These are phyloP conservation scores for Laupala kohalensis DNA, from an alignment of 1,140 invertebrate species.

Conservation along the genomic window DNA sequence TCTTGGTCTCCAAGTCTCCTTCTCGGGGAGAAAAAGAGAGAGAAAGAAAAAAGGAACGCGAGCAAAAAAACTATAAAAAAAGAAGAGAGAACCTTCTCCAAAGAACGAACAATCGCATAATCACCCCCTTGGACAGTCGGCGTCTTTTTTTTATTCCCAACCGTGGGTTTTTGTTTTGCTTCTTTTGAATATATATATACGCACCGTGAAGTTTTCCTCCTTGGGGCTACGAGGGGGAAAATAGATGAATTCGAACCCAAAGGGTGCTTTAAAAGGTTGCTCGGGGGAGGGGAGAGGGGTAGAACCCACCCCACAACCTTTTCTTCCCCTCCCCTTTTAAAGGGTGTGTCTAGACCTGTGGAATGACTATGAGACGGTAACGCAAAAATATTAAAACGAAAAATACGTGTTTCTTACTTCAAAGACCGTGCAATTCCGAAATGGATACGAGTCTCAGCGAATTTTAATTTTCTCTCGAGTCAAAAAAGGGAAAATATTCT, in stretches of 20 bases:
- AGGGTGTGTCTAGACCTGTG: too few relatives aligned
- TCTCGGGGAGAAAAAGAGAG: background rate
- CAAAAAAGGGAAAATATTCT: too few relatives aligned
- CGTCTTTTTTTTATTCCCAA: background rate
- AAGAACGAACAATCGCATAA: background rate
- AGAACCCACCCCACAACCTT: background rate
- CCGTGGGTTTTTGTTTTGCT: background rate
- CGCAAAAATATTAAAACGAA: too few relatives aligned
- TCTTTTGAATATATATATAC: background rate
- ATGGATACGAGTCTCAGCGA: too few relatives aligned
- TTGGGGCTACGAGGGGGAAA: background rate
- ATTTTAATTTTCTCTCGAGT: too few relatives aligned
- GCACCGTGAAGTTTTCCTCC: background rate
- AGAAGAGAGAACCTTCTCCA: background rate
- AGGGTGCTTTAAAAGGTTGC: background rate
- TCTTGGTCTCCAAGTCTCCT: background rate
- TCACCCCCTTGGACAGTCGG: background rate
- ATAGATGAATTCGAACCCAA: background rate
- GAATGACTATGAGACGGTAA: too few relatives aligned
- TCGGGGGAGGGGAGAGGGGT: too few relatives aligned
- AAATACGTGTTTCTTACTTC: too few relatives aligned
- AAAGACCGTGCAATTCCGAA: too few relatives aligned
- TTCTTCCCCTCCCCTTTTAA: background rate
- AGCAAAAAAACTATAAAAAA: background rate
- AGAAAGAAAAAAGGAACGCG: background rate